Conservation (phyloP, 1,140 invertebrate species). For the Drosophila busckii region DNA sequence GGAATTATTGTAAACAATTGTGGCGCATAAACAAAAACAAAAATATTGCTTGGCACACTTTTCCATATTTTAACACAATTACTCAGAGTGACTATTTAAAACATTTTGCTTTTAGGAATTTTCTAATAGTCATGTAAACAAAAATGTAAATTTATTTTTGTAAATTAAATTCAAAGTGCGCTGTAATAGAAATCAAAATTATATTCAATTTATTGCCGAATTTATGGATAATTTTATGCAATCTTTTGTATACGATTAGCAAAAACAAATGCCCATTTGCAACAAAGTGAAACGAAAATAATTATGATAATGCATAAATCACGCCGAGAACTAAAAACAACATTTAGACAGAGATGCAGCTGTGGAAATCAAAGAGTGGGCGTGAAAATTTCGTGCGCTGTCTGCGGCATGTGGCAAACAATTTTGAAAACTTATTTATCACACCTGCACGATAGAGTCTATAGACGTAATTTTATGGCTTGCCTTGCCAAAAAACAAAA, state of each 20-base stretch:
- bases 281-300: not conserved
- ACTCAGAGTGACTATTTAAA: too few species aligned
- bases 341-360: too few species aligned
- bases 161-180: too few species aligned
- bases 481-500: slow-evolving; percentile 1
- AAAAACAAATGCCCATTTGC: slow-evolving; percentile 34
- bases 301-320: slow-evolving; percentile 13
- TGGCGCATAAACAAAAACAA: too few species aligned
- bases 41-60: too few species aligned
- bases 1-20: too few species aligned
- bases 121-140: too few species aligned
- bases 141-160: too few species aligned
- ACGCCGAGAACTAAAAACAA: slow-evolving; percentile 5
- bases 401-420: slow-evolving; percentile 15
- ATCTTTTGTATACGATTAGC: slow-evolving; percentile 36
- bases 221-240: slow-evolving; percentile 18
- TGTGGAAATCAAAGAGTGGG: slow-evolving; percentile 27
- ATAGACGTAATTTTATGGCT: slow-evolving; percentile 2
- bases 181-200: too few species aligned
- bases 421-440: slow-evolving; percentile 3
- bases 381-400: slow-evolving; percentile 13
- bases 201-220: too few species aligned
- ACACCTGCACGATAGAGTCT: slow-evolving; percentile 13
- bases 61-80: too few species aligned
- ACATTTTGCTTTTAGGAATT: too few species aligned